Percentiles rank a stretch among this genome's conserved stretches.
Conservation (phyloP, 1,140 invertebrate species). For the Pteromalus puparum region DNA sequence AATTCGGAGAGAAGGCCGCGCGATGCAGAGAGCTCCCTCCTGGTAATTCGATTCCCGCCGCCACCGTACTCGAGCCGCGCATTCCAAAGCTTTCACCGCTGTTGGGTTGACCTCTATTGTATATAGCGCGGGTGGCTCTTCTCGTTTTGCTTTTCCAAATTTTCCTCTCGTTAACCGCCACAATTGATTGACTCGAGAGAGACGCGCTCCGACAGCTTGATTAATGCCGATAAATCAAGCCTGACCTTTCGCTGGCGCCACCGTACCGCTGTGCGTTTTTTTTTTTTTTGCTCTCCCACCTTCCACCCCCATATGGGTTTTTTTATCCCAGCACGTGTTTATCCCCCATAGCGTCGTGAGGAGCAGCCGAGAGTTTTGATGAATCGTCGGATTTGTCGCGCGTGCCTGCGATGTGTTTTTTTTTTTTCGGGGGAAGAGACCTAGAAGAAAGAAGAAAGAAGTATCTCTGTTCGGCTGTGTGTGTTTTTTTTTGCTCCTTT, state of each 20-base stretch:
- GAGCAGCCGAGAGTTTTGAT: background rate
- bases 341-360: background rate
- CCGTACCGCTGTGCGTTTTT: background rate
- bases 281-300: background rate
- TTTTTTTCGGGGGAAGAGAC: background rate
- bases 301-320: background rate
- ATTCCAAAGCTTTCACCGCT: background rate
- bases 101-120: background rate
- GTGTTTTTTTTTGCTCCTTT: slow-evolving; percentile 56
- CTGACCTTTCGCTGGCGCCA: slow-evolving; percentile 54
- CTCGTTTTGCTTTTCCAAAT: background rate
- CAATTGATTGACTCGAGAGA: slow-evolving; percentile 32
- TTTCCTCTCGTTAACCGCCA: background rate
- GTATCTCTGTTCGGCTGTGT: slow-evolving; percentile 44
- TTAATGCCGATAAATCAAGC: slow-evolving; percentile 46
- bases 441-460: background rate
- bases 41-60: background rate
- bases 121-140: no score
- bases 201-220: slow-evolving; percentile 27
- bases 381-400: background rate
- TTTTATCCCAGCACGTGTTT: slow-evolving; percentile 12
- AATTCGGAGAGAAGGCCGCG: background rate
- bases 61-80: background rate
- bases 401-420: background rate
- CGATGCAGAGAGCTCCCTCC: background rate